phyloP scores from a whole-genome alignment of 2,797 vertebrate species.

The Channallabes apus region DNA sequence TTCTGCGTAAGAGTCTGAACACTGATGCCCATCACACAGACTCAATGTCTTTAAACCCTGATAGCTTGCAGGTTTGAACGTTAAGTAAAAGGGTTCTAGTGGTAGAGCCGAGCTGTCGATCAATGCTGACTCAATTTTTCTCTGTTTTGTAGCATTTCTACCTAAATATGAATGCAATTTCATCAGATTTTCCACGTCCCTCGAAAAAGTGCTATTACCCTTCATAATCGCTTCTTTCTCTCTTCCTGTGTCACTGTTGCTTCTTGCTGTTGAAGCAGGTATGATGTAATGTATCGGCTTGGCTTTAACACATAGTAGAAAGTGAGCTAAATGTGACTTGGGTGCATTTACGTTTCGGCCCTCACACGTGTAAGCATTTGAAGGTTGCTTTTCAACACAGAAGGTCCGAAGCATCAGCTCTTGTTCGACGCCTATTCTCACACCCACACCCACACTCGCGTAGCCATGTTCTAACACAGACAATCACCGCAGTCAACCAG shows the following conservation, averaged over 20 bases:
- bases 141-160: conserved; percentile 10
- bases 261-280: conserved; percentile 68
- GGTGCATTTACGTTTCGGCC: conserved; percentile 57
- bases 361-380: conserved; percentile 4
- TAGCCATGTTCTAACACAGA: conserved; percentile 30
- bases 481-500: conserved; percentile 24
- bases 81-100: background rate
- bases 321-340: conserved; percentile 54
- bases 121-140: background rate
- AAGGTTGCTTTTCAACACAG: background rate
- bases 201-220: background rate
- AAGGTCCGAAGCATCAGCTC: background rate
- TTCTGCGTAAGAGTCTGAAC: background rate
- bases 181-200: background rate
- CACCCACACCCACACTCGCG: conserved; percentile 43
- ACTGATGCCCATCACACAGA: background rate
- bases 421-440: conserved; percentile 37
- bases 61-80: background rate
- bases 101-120: background rate
- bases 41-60: background rate
- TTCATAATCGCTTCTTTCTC: conserved; percentile 13
- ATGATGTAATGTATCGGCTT: conserved; percentile 67
- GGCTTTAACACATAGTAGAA: conserved; percentile 64
- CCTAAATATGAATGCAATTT: background rate
- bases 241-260: conserved; percentile 56